These are phyloP conservation scores for Phylloscopus trochilus DNA, from an alignment of 2,113 vertebrate species.

Conservation along the genomic window DNA sequence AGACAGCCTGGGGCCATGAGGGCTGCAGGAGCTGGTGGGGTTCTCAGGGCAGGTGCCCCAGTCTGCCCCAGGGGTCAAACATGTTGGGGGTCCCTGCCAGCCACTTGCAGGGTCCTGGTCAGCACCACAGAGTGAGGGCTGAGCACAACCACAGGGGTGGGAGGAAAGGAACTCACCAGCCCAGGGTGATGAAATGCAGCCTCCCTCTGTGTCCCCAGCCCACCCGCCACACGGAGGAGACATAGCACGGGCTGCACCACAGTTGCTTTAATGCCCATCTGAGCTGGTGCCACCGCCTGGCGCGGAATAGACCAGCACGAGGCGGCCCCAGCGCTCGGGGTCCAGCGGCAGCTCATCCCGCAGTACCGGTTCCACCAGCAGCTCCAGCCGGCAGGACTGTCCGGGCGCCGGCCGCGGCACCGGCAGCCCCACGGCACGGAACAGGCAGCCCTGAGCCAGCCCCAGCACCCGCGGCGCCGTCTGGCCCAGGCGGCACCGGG, in stretches of 20 bases:
- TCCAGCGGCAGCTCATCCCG: constrained; percentile 66
- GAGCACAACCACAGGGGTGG: background rate
- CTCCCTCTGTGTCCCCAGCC: fast-evolving
- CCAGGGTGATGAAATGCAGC: background rate
- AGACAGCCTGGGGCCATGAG: background rate
- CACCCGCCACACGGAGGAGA: fast-evolving
- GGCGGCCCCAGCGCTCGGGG: constrained; percentile 74
- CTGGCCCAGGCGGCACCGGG: background rate
- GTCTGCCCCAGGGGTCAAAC: background rate
- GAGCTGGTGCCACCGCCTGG: background rate
- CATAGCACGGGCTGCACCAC: fast-evolving
- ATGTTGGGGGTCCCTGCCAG: background rate
- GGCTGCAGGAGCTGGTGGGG: background rate
- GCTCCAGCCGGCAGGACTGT: constrained; percentile 73
- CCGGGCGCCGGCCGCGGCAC: constrained; percentile 33
- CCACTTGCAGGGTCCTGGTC: background rate
- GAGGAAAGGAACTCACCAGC: background rate
- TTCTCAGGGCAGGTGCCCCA: background rate
- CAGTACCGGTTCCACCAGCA: constrained; percentile 87
- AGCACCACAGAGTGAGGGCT: background rate
- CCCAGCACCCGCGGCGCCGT: constrained; percentile 68
- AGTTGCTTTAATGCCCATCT: background rate
- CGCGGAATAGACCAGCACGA: constrained; percentile 71
- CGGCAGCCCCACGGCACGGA: constrained; percentile 76
- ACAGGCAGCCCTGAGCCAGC: constrained; percentile 75